phyloP scores from a whole-genome alignment of 2,797 vertebrate species.

The Phataginus tricuspis region DNA sequence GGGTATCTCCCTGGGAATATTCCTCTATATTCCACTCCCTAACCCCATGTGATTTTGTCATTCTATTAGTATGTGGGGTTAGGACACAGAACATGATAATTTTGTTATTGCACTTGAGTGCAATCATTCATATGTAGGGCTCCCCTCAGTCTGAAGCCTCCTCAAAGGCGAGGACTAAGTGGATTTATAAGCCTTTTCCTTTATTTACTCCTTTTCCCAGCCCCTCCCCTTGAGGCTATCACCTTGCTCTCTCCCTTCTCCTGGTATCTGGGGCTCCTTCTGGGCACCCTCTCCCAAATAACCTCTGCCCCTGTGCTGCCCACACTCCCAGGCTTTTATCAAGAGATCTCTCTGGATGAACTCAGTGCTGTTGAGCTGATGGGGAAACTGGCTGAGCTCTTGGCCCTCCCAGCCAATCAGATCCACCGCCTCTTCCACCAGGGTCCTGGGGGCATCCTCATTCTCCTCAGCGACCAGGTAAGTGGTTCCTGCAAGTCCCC shows the following conservation, averaged over 20 bases:
- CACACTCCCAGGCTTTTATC: slow-evolving; percentile 64
- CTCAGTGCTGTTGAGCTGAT: slow-evolving; percentile 71
- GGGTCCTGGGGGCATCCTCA: slow-evolving; percentile 71
- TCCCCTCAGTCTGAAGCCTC: background rate
- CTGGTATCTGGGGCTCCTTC: background rate
- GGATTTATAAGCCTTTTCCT: background rate
- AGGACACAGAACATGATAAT: background rate
- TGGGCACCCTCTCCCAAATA: background rate
- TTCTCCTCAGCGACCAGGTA: slow-evolving; percentile 80
- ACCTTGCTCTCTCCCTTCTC: background rate
- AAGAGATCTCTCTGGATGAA: slow-evolving; percentile 79
- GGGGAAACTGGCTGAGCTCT: slow-evolving; percentile 76
- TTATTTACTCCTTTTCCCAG: background rate
- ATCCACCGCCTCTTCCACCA: slow-evolving; percentile 70
- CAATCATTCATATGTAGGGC: background rate
- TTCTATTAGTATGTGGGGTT: background rate
- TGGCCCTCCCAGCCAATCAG: slow-evolving; percentile 75
- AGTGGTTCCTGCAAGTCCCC: background rate
- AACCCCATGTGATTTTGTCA: background rate
- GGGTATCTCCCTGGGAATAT: background rate
- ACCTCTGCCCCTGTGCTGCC: background rate
- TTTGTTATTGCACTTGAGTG: background rate
- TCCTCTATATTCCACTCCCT: background rate
- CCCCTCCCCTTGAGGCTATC: background rate
- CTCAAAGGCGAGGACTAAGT: background rate